These are phyloP conservation scores for Schizothorax lantsangensis DNA, from an alignment of 2,797 vertebrate genomes.

Conservation along the genomic window DNA sequence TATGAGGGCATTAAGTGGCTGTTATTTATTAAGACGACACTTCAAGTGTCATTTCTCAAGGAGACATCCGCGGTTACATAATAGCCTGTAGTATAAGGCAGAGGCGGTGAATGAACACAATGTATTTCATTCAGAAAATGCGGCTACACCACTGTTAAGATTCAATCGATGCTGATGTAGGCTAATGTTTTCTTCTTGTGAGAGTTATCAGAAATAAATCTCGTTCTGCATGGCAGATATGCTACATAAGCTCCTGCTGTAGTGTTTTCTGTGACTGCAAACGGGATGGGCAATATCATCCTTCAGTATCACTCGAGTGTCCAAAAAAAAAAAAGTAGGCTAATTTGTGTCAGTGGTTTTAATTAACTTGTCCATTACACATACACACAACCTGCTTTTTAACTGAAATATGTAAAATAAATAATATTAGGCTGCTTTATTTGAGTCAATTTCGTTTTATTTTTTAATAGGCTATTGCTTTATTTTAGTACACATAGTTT, in stretches of 20 bases:
- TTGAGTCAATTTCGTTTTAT: too few species aligned
- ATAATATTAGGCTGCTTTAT: background rate
- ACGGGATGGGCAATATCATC: background rate
- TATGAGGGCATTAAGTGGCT: background rate
- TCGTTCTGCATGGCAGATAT: too few species aligned
- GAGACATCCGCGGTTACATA: slow-evolving; percentile 73
- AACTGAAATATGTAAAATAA: background rate
- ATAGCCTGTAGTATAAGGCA: slow-evolving; percentile 70
- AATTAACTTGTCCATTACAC: background rate
- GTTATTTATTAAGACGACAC: slow-evolving; percentile 5
- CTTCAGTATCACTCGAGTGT: background rate
- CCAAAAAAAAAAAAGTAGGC: background rate
- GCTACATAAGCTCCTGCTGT: background rate
- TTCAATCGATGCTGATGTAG: too few species aligned
- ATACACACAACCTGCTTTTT: background rate
- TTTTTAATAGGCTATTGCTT: background rate
- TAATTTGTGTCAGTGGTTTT: background rate
- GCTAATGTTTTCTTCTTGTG: background rate
- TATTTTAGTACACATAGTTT: background rate
- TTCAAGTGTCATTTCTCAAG: slow-evolving; percentile 2
- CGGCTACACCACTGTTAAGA: background rate
- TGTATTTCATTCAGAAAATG: slow-evolving; percentile 20
- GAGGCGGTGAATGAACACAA: slow-evolving; percentile 71
- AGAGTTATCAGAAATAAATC: background rate
- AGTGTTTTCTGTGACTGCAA: background rate